Base-by-base conservation (phyloP, 2,113 vertebrate genomes). In the Hippoglossus stenolepis region DNA sequence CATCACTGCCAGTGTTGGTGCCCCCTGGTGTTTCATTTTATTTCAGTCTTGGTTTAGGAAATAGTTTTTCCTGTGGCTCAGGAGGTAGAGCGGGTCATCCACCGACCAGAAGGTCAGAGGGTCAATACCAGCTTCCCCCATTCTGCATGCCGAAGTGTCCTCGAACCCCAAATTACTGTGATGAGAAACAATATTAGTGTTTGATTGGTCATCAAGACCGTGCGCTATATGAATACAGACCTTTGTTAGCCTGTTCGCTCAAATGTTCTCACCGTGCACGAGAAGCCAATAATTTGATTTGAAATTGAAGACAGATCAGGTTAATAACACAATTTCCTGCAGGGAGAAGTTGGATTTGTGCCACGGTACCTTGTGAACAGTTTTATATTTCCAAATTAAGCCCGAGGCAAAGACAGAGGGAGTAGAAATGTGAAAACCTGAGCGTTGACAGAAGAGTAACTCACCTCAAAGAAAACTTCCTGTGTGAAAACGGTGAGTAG, bases 301-400 rank as follows among this genome's bases (percentile, higher is more conserved):
- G 12, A 72, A 43, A 14, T 31, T 12, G 31, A 63, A 66, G 6
- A 58, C 14, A 35, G 38, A 54, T 63, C 23, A 43, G 17, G 10
- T 3, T 35, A 28, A 79, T 14, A 18, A 43, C 43, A 17, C 17
- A n/a, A 20, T 70, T 70, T 74, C 65, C 70, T 56, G 70, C 47
- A 5, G 5, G 31, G 31, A 31, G 31, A 31, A 31, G 31, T 6
- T 31, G 31, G 31, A 31, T 5, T 2, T 31, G 31, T 31, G 31
- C 31, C 31, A 31, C 18, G 47, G 24, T 63, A 60, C 31, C 43
- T 15, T 38, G 6, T 60, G 26, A 58, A 31, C 4, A 1, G 21
- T 21, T 40, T 7, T 20, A 18, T 38, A 56, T 24, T 28, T 74
- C 38, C 38, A 10, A 38, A 20, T 8, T 56, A 53, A 65, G 17